Evolutionary conservation across 2,888 invertebrate species (phyloP), one percentile per base, ranked within the genome.

Genomic region (Myathropa florea): DNA sequence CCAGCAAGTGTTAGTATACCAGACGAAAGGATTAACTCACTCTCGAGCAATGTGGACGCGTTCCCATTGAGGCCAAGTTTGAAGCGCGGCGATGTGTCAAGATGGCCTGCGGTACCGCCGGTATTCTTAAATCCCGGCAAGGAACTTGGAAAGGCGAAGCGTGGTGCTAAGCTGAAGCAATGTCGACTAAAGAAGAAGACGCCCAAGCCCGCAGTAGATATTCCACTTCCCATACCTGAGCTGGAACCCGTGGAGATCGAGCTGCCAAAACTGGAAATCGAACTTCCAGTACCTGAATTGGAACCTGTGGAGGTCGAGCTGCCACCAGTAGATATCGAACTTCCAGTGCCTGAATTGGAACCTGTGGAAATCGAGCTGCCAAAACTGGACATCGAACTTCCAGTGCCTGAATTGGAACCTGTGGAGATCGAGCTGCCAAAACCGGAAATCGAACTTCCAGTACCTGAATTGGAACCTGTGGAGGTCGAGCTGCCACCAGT

Each of bases 1-100:
- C n/a, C 30, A 33, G 84, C 81, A 26, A 85, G 81, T 68, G 57
- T 81, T 26, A 68, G 68, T 23, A 67, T 46, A 18, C 36, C 79
- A 18, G 64, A 64, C 10, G 7, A 60, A 23, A 53, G 18, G 57
- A 30, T 57, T n/a, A 67, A 23, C n/a, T n/a, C 3, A 18, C 18
- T 46, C 4, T 46, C 39, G 39, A 39, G 36, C 10, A 12, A 59
- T 55, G 71, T 60, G 24, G 39, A 46, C 1, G 14, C 26, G 4
- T 21, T 67, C 23, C 4, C 39, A 21, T 23, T 7, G n/a, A n/a
- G 6, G 21, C 33, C 23, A 28, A 18, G 26, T 12, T 12, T 55
- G 68, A 30, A 26, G 26, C 24, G 12, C 7, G 9, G 9, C 7
- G 18, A 18, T 24, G 57, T 26, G 6, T 26, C 57, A 12, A 24